Base-by-base conservation (phyloP, 2,797 vertebrate species). In the Falco novaeseelandiae region DNA sequence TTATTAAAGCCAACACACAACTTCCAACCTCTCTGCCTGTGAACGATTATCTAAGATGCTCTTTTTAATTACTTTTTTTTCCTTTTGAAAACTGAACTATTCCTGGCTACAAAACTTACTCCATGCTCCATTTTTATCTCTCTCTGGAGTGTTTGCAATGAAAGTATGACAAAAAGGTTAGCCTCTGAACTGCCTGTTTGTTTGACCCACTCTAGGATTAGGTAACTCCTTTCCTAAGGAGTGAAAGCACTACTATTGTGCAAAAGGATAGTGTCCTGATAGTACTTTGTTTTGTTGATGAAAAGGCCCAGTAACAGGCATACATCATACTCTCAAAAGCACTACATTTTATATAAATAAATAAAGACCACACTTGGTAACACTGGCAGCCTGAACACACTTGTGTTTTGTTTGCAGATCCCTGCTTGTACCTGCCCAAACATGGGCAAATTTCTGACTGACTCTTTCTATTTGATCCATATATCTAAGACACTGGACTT, bases 1-100 rank as follows among this genome's bases (percentile, higher is more conserved):
- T 86, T 95, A 96, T 93, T 93, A 93, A 85, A 87, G 32, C 83
- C 91, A 87, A 48, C 21, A 10, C 19, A 94, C 69, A 95, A 32
- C 27, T 90, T 89, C 27, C 66, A 90, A 30, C 13, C 21, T 82
- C 67, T 89, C 71, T 90, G 34, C 48, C 32, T 88, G 26, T 72
- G 54, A 88, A 65, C 0, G 1, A 90, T 79, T 54, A 79, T 32
- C 49, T 44, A 51, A 87, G 27, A 88, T 8, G 18, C 6, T 79
- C 42, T 72, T 88, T 87, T 87, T 20, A 87, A 85, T 88, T 27
- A 59, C 3, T 40, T 92, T 91, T 40, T 40, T 40, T 40, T 23
- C 42, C 20, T 76, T 86, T 84, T 62, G 58, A 88, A 86, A 94
- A 81, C 17, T 36, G 26, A 77, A 69, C 82, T 77, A 80, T 71